Percentiles rank a stretch among this genome's conserved stretches.
Evolutionary conservation across 1,140 invertebrate species (phyloP).

Genomic region (Drosophila carrolli): DNA sequence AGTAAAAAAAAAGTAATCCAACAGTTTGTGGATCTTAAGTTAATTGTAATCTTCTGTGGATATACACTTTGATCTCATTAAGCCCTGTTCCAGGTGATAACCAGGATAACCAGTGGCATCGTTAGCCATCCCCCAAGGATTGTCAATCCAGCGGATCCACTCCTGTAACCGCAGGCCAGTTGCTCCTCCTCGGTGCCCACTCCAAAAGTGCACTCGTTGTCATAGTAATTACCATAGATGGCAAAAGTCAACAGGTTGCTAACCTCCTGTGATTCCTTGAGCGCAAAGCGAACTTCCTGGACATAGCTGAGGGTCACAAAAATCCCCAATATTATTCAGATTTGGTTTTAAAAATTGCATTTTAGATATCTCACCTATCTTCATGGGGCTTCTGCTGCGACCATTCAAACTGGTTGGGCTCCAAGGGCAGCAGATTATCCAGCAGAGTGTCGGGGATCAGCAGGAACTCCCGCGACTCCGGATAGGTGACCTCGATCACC

Average conservation of each 20-base stretch:
- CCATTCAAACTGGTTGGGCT: conserved; percentile 59
- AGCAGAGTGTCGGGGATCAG: conserved; percentile 58
- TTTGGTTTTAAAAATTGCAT: too few relatives aligned
- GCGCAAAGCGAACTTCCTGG: conserved; percentile 26
- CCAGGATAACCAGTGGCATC: not conserved
- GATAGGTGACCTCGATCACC: conserved; percentile 44
- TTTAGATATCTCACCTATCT: conserved; percentile 23
- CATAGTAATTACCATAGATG: conserved; percentile 76
- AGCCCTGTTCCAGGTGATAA: not conserved
- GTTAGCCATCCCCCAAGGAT: not conserved
- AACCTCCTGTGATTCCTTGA: conserved; percentile 21
- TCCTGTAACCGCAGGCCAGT: conserved; percentile 36
- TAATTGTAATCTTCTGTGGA: not conserved
- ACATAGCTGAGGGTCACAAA: conserved; percentile 33
- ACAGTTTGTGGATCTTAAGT: not conserved
- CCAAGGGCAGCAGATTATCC: conserved; percentile 60
- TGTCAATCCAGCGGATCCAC: not conserved
- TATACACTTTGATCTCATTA: conserved; percentile 1
- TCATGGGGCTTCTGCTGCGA: conserved; percentile 1
- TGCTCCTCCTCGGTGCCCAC: conserved; percentile 28
- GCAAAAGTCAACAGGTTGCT: conserved; percentile 66
- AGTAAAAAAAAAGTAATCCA: conserved; percentile 3
- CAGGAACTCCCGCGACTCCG: conserved; percentile 39
- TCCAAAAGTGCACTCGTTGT: conserved; percentile 52
- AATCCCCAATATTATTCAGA: too few relatives aligned